Conservation (phyloP, 1,140 invertebrate species). For the Drosophila dunni region DNA sequence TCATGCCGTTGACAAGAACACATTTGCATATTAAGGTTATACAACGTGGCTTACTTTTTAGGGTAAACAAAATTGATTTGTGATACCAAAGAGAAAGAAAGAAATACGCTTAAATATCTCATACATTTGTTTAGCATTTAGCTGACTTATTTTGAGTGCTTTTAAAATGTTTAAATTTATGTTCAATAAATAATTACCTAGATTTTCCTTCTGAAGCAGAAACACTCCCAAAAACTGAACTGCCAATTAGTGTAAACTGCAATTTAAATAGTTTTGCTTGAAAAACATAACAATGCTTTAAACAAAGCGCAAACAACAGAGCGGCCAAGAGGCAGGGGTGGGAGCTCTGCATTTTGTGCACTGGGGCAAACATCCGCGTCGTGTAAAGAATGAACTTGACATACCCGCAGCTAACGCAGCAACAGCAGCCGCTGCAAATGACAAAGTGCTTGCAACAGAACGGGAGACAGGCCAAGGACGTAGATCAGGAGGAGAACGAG, state of each 20-base stretch:
- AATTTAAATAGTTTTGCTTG: conserved; percentile 19
- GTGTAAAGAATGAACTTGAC: conserved; percentile 56
- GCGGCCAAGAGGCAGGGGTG: not conserved
- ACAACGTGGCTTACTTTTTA: conserved; percentile 10
- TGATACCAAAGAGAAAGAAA: not conserved
- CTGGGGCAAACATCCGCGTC: conserved; percentile 17
- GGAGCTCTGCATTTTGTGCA: not conserved
- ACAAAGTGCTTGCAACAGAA: conserved; percentile 48
- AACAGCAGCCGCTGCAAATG: conserved; percentile 46
- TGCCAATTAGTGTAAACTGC: conserved; percentile 31
- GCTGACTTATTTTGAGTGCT: too few species aligned
- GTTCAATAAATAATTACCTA: not conserved
- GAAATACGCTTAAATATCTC: not conserved
- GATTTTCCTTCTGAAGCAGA: not conserved
- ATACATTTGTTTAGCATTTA: too few species aligned
- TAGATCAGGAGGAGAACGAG: not conserved
- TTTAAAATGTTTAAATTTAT: not conserved
- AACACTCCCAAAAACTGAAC: not conserved
- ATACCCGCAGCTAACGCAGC: conserved; percentile 32
- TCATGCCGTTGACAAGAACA: conserved; percentile 7
- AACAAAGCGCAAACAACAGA: conserved; percentile 2
- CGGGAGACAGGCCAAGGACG: not conserved
- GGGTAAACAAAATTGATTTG: not conserved
- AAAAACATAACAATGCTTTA: conserved; percentile 36
- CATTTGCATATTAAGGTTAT: conserved; percentile 25